A percentile compares a stretch with the other conserved stretches of the same genome.
phyloP scores from a whole-genome alignment of 2,888 invertebrate genomes.

The Listrodromus nycthemerus region DNA sequence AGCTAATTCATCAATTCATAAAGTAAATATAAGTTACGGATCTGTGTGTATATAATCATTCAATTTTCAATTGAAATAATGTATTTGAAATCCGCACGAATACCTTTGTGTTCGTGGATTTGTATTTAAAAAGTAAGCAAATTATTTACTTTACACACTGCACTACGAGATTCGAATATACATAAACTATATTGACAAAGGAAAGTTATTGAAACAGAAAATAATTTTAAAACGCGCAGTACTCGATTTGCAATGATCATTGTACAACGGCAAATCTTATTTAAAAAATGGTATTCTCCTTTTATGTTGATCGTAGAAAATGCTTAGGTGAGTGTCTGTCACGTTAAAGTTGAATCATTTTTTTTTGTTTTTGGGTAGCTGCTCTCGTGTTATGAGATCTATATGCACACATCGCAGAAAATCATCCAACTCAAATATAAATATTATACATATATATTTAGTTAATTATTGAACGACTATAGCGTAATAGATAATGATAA shows the following conservation, averaged over 20 bases:
- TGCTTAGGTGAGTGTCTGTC: slow-evolving; percentile 53
- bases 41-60: slow-evolving; percentile 69
- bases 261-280: slow-evolving; percentile 42
- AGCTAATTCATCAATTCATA: slow-evolving; percentile 66
- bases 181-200: slow-evolving; percentile 28
- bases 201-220: slow-evolving; percentile 28
- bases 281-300: slow-evolving; percentile 50
- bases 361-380: slow-evolving; percentile 45
- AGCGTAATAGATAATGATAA: slow-evolving; percentile 72
- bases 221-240: slow-evolving; percentile 31
- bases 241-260: slow-evolving; percentile 36
- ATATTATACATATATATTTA: slow-evolving; percentile 70
- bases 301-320: slow-evolving; percentile 62
- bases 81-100: slow-evolving; percentile 39
- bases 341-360: slow-evolving; percentile 35
- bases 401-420: slow-evolving; percentile 56
- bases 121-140: slow-evolving; percentile 44
- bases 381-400: slow-evolving; percentile 54
- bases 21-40: slow-evolving; percentile 63
- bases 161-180: slow-evolving; percentile 29
- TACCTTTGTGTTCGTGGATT: slow-evolving; percentile 47
- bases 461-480: slow-evolving; percentile 73
- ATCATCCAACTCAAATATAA: slow-evolving; percentile 55
- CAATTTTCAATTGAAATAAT: slow-evolving; percentile 59
- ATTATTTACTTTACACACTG: slow-evolving; percentile 37